Conservation (phyloP, 2,113 vertebrate species). For the Paraplagusia blochii region DNA sequence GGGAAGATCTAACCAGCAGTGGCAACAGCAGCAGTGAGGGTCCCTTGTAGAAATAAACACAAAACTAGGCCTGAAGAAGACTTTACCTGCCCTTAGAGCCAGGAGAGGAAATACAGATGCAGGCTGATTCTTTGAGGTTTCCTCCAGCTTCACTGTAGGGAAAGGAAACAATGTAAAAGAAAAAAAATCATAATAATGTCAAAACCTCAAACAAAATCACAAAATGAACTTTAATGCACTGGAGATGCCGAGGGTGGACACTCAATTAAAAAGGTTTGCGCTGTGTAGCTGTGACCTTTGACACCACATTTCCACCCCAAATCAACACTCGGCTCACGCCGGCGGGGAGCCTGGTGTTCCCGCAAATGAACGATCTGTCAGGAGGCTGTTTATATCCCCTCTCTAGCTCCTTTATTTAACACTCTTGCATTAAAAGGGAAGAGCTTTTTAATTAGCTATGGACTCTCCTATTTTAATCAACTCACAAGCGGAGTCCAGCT, state of each 20-base stretch:
- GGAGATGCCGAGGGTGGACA: conserved; percentile 24
- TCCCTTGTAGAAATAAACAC: conserved; percentile 72
- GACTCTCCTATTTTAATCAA: conserved; percentile 79
- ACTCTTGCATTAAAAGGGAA: conserved; percentile 70
- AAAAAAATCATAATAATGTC: conserved; percentile 45
- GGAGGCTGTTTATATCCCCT: conserved; percentile 72
- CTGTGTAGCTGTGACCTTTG: conserved; percentile 54
- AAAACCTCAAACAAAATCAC: conserved; percentile 37
- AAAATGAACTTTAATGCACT: conserved; percentile 51
- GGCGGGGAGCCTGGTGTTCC: conserved; percentile 66
- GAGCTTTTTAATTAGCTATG: conserved; percentile 78
- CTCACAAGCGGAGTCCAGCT: conserved; percentile 75
- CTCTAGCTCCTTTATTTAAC: conserved; percentile 72
- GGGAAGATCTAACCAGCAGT: conserved; percentile 52
- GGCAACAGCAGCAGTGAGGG: conserved; percentile 43
- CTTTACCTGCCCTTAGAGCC: conserved; percentile 65
- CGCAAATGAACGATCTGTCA: conserved; percentile 76
- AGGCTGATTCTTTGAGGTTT: conserved; percentile 19
- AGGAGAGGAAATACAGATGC: conserved; percentile 39
- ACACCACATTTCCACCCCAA: conserved; percentile 46
- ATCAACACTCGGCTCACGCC: conserved; percentile 60
- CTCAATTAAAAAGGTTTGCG: conserved; percentile 43
- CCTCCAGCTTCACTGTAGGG: conserved; percentile 37
- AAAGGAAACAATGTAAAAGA: conserved; percentile 17
- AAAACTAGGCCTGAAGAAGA: conserved; percentile 60